These are phyloP conservation scores for Apogon talboti DNA, from an alignment of 2,797 vertebrate genomes.

Conservation along the genomic window DNA sequence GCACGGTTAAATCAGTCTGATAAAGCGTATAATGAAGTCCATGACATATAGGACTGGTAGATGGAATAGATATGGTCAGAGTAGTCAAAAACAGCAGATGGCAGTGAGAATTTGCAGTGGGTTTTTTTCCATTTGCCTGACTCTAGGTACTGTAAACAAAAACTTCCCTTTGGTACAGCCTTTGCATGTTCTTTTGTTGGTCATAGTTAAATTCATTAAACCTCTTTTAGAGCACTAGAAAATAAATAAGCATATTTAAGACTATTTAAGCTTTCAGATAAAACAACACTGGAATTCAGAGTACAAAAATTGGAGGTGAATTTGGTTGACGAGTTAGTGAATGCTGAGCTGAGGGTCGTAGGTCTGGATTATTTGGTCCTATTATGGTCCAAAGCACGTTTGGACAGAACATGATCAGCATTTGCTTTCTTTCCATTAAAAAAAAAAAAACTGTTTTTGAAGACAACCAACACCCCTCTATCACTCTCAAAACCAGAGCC, in stretches of 20 bases:
- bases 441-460: slow-evolving; percentile 41
- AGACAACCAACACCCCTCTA: slow-evolving; percentile 57
- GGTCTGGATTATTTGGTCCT: slow-evolving; percentile 61
- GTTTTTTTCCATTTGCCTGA: slow-evolving; percentile 25
- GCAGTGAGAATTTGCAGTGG: slow-evolving; percentile 36
- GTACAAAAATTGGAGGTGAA: slow-evolving; percentile 74
- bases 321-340: slow-evolving; percentile 51
- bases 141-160: slow-evolving; percentile 59
- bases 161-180: slow-evolving; percentile 43
- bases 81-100: slow-evolving; percentile 43
- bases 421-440: slow-evolving; percentile 51
- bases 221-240: slow-evolving; percentile 64
- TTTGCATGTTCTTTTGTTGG: slow-evolving; percentile 36
- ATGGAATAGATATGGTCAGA: slow-evolving; percentile 19
- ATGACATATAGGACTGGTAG: slow-evolving; percentile 23
- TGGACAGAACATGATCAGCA: slow-evolving; percentile 62
- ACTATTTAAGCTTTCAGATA: slow-evolving; percentile 71
- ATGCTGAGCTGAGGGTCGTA: slow-evolving; percentile 50
- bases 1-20: slow-evolving; percentile 47
- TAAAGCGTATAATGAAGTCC: slow-evolving; percentile 43
- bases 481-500: slow-evolving; percentile 51
- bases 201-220: slow-evolving; percentile 55
- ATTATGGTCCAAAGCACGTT: slow-evolving; percentile 48
- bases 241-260: slow-evolving; percentile 66
- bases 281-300: slow-evolving; percentile 62